Evolutionary conservation across 2,888 invertebrate species (phyloP).

Genomic region (Andrena marginata): DNA sequence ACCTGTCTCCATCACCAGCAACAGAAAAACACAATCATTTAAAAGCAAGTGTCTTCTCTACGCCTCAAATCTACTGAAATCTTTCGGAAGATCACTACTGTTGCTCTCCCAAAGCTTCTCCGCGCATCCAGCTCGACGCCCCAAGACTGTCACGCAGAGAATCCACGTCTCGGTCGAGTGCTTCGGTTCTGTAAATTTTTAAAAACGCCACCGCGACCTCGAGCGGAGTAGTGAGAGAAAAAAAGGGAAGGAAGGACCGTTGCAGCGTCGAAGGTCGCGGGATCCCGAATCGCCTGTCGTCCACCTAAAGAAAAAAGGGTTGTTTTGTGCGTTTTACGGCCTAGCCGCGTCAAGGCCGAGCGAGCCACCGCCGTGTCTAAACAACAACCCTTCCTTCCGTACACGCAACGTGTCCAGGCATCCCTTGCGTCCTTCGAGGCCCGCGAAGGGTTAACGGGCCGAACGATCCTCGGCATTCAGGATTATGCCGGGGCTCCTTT

Average conservation of each 20-base stretch:
- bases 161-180: neutral
- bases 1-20: too few species aligned
- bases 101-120: neutral
- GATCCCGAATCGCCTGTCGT: slow-evolving; percentile 4
- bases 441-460: slow-evolving; percentile 77
- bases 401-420: slow-evolving; percentile 24
- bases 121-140: neutral
- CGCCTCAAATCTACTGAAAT: neutral
- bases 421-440: slow-evolving; percentile 34
- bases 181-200: neutral
- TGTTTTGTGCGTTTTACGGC: slow-evolving; percentile 75
- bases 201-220: slow-evolving; percentile 6
- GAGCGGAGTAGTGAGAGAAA: neutral
- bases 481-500: slow-evolving; percentile 72
- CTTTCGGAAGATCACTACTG: neutral
- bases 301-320: slow-evolving; percentile 70
- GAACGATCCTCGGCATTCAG: slow-evolving; percentile 59
- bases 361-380: slow-evolving; percentile 50
- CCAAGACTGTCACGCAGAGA: neutral
- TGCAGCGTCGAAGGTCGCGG: slow-evolving; percentile 54
- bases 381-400: slow-evolving; percentile 79
- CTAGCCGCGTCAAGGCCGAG: slow-evolving; percentile 54
- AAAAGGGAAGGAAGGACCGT: slow-evolving; percentile 27
- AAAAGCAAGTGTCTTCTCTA: too few species aligned
- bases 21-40: too few species aligned